Evolutionary conservation across 2,888 invertebrate genomes (phyloP).

Genomic region (Platypus cylindrus): DNA sequence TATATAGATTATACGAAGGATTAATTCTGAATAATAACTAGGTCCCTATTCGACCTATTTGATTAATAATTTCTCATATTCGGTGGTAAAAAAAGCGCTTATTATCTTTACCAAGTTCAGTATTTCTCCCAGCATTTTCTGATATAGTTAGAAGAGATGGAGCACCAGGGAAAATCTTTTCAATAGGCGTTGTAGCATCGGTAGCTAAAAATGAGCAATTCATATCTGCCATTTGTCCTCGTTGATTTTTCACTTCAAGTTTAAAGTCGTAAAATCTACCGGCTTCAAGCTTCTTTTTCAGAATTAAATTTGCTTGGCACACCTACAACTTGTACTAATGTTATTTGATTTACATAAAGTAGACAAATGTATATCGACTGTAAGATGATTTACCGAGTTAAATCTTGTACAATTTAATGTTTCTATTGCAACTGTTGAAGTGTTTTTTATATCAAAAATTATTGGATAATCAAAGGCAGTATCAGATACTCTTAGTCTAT

Average conservation of each 20-base stretch:
- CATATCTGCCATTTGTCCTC: slow-evolving; percentile 41
- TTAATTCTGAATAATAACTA: too few species aligned
- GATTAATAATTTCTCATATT: too few species aligned
- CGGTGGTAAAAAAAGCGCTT: background rate
- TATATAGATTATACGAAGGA: too few species aligned
- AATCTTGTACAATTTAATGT: slow-evolving; percentile 73
- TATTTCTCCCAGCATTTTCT: slow-evolving; percentile 44
- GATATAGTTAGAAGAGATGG: slow-evolving; percentile 32
- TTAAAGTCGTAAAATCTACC: slow-evolving; percentile 78
- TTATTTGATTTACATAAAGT: background rate
- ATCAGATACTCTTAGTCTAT: slow-evolving; percentile 70
- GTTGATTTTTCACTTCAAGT: slow-evolving; percentile 51
- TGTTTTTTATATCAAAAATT: slow-evolving; percentile 63
- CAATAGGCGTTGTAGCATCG: slow-evolving; percentile 71
- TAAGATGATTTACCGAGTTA: slow-evolving; percentile 46
- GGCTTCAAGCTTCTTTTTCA: slow-evolving; percentile 61
- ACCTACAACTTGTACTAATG: too few species aligned
- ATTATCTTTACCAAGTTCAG: slow-evolving; percentile 46
- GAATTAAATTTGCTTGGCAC: slow-evolving; percentile 77
- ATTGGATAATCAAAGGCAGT: slow-evolving; percentile 80
- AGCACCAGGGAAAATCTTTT: slow-evolving; percentile 70
- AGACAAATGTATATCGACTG: background rate
- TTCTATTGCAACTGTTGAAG: slow-evolving; percentile 65
- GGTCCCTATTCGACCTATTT: too few species aligned
- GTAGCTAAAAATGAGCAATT: slow-evolving; percentile 63